Percentiles rank a stretch among this genome's conserved stretches.
Conservation (phyloP, 2,113 vertebrate genomes). For the Polyodon spathula region DNA sequence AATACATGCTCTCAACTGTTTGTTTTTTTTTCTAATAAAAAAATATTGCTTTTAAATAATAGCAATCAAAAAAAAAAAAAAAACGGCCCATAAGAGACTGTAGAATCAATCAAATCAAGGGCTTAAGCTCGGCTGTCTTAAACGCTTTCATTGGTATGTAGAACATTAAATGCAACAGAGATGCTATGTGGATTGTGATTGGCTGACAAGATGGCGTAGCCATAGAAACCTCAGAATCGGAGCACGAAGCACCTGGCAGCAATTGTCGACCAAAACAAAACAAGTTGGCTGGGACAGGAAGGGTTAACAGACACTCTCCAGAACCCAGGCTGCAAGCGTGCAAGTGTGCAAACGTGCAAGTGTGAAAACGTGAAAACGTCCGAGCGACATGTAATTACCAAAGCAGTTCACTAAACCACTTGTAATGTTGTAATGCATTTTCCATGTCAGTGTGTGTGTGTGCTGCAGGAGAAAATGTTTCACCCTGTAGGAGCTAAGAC, state of each 20-base stretch:
- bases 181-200: too few relatives aligned
- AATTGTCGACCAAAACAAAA: too few relatives aligned
- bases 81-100: too few relatives aligned
- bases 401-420: constrained; percentile 38
- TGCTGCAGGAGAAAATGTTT: constrained; percentile 20
- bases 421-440: constrained; percentile 35
- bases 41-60: too few relatives aligned
- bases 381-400: constrained; percentile 30
- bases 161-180: too few relatives aligned
- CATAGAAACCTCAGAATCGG: neutral
- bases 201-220: neutral
- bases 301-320: constrained; percentile 17
- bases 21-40: too few relatives aligned
- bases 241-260: neutral
- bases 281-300: too few relatives aligned
- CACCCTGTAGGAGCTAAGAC: constrained; percentile 40
- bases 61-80: too few relatives aligned
- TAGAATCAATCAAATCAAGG: too few relatives aligned
- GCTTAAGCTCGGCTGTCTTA: too few relatives aligned
- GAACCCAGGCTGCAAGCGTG: constrained; percentile 9
- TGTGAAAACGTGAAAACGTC: constrained; percentile 15
- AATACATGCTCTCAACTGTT: too few relatives aligned
- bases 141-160: too few relatives aligned
- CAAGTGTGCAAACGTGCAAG: constrained; percentile 5
- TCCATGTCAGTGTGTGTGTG: constrained; percentile 35